A percentile compares a stretch with the other conserved stretches of the same genome.
Evolutionary conservation across 1,140 invertebrate genomes (phyloP).

Genomic region (Agraylea sexmaculata): DNA sequence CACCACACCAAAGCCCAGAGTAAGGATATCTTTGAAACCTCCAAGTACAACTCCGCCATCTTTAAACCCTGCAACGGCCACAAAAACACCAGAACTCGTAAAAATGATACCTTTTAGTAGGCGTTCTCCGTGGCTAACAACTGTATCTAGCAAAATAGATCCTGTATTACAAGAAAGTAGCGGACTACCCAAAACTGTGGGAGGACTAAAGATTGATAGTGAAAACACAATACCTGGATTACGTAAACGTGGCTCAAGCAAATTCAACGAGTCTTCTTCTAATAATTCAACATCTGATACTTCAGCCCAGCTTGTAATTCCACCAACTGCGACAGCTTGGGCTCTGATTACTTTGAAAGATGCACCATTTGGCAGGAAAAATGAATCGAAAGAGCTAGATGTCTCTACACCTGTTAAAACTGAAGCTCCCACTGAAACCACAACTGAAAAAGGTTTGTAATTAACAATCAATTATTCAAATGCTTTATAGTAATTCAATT

Average conservation of each 20-base stretch:
- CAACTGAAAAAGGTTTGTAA: too few species aligned
- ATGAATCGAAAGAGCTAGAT: conserved; percentile 16
- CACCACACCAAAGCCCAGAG: conserved; percentile 16
- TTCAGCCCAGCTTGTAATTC: conserved; percentile 12
- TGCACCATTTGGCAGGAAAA: conserved; percentile 12
- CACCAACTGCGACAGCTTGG: conserved; percentile 19
- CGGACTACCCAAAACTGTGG: conserved; percentile 12
- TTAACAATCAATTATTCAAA: too few species aligned
- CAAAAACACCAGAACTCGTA: conserved; percentile 13
- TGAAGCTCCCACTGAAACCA: too few species aligned
- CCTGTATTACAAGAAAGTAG: conserved; percentile 14
- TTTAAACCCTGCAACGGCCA: not conserved
- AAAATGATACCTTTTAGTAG: conserved; percentile 15
- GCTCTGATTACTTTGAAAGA: conserved; percentile 17
- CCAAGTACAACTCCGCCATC: not conserved
- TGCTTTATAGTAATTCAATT: too few species aligned
- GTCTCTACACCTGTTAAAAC: conserved; percentile 2
- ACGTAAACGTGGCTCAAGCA: conserved; percentile 16
- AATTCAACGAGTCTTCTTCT: conserved; percentile 6
- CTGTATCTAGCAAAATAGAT: conserved; percentile 18
- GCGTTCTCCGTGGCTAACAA: conserved; percentile 14
- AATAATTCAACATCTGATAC: conserved; percentile 3
- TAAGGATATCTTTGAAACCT: conserved; percentile 18
- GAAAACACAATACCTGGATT: conserved; percentile 19
- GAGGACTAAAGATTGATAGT: conserved; percentile 9